phyloP scores from a whole-genome alignment of 2,888 invertebrate genomes.

The Drosophila algonquin region DNA sequence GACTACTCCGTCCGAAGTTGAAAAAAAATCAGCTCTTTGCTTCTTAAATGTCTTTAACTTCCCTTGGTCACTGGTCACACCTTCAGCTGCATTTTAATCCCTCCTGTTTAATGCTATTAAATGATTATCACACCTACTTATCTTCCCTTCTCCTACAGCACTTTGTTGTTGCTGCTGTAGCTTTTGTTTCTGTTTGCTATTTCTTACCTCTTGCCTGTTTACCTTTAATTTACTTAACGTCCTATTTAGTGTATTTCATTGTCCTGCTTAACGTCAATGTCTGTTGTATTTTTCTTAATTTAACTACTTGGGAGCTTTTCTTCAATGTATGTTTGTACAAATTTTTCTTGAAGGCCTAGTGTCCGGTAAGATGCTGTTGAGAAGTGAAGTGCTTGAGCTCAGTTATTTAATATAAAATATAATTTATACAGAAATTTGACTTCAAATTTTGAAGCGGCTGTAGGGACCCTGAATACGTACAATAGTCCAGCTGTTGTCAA shows the following conservation, averaged over 20 bases:
- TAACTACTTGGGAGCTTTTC: slow-evolving; percentile 8
- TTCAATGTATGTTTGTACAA: background rate
- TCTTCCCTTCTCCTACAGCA: slow-evolving; percentile 3
- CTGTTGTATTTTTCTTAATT: slow-evolving; percentile 40
- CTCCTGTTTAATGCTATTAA: slow-evolving; percentile 71
- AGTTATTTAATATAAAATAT: slow-evolving; percentile 13
- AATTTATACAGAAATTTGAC: slow-evolving; percentile 11
- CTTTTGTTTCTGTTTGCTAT: background rate
- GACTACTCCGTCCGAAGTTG: slow-evolving; percentile 21
- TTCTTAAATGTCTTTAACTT: slow-evolving; percentile 2
- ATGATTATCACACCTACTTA: slow-evolving; percentile 72
- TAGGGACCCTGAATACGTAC: too few relatives aligned
- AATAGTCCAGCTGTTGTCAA: slow-evolving; percentile 7
- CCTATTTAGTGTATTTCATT: slow-evolving; percentile 57
- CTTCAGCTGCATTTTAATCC: slow-evolving; percentile 63
- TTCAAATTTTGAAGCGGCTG: background rate
- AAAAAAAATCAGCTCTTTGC: slow-evolving; percentile 11
- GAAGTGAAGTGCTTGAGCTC: background rate
- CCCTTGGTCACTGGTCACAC: slow-evolving; percentile 42
- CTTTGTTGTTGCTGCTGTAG: background rate
- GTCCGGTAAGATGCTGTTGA: background rate
- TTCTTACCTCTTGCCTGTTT: slow-evolving; percentile 24
- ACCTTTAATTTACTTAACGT: slow-evolving; percentile 58
- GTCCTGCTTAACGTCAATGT: slow-evolving; percentile 30
- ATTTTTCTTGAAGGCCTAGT: background rate